phyloP scores from a whole-genome alignment of 2,113 vertebrate genomes.

The Cyphomyrus discorhynchus region DNA sequence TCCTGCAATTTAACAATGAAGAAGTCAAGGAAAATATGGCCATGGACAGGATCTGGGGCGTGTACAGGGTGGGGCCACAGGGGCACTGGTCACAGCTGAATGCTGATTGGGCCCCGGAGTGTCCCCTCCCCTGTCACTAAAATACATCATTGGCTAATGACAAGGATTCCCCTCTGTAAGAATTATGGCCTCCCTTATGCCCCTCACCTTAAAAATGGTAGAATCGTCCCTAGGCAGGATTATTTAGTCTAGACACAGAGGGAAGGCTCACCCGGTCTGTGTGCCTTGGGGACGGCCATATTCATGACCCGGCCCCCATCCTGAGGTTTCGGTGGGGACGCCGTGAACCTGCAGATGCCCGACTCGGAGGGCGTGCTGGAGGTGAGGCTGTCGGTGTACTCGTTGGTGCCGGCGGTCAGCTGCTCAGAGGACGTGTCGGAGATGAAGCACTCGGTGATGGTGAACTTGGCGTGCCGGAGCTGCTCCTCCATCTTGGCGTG shows the following conservation, averaged over 20 bases:
- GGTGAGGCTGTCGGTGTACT: conserved; percentile 97
- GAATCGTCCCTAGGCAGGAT: neutral
- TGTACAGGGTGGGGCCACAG: neutral
- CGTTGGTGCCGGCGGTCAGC: conserved; percentile 96
- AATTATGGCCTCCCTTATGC: neutral
- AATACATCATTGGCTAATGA: neutral
- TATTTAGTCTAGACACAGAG: neutral
- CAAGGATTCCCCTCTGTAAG: neutral
- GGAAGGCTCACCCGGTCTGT: conserved; percentile 82
- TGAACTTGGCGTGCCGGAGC: conserved; percentile 97
- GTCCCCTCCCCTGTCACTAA: neutral
- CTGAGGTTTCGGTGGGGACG: conserved; percentile 96
- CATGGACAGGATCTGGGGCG: neutral
- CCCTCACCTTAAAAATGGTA: neutral
- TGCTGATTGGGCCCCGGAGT: neutral
- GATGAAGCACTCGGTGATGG: conserved; percentile 99
- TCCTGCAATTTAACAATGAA: neutral
- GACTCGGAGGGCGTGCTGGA: conserved; percentile 98
- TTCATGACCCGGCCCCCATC: conserved; percentile 90
- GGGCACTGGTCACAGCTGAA: neutral
- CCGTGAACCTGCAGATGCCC: conserved; percentile 96
- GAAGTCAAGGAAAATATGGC: neutral
- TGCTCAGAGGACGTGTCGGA: conserved; percentile 97
- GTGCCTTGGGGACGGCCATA: conserved; percentile 97
- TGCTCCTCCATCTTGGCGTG: conserved; percentile 99